These are phyloP conservation scores for Anolis sagrei DNA, from an alignment of 2,113 vertebrate genomes.

Conservation along the genomic window DNA sequence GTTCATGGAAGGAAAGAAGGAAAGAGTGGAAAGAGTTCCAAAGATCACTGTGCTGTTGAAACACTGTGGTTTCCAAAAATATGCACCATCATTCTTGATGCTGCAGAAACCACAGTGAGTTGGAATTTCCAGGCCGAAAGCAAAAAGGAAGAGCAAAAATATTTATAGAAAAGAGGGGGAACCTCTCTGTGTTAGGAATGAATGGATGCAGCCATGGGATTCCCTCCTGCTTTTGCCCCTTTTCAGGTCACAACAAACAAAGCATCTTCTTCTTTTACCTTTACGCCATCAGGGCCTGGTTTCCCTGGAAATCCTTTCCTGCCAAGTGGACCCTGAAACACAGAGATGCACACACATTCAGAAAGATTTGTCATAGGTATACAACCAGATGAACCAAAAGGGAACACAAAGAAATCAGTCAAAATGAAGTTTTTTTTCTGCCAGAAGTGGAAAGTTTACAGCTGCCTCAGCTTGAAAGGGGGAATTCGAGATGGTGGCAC, in stretches of 20 bases:
- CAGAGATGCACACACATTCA: not conserved
- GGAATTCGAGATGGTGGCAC: not conserved
- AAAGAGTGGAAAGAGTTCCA: conserved; percentile 21
- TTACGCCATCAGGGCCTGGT: conserved; percentile 85
- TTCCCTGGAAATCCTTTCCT: conserved; percentile 90
- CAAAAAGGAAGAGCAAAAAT: not conserved
- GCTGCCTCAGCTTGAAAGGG: no score
- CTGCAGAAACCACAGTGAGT: conserved; percentile 53
- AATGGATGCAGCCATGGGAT: conserved; percentile 6
- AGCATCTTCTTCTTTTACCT: conserved; percentile 77
- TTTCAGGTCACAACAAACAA: not conserved
- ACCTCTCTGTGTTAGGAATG: not conserved
- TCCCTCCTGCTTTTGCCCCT: not conserved
- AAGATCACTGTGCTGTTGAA: conserved; percentile 42
- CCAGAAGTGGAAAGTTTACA: no score
- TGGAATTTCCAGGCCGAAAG: conserved; percentile 1
- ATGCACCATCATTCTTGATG: conserved; percentile 23
- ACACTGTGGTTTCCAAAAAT: conserved; percentile 24
- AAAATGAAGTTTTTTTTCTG: not conserved
- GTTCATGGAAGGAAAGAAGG: not conserved
- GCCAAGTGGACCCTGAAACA: conserved; percentile 88
- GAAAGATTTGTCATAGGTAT: not conserved
- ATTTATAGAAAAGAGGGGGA: not conserved
- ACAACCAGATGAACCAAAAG: no score
- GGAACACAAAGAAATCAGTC: no score